Evolutionary conservation across 2,797 vertebrate species (phyloP).

Genomic region (Peromyscus attwateri): DNA sequence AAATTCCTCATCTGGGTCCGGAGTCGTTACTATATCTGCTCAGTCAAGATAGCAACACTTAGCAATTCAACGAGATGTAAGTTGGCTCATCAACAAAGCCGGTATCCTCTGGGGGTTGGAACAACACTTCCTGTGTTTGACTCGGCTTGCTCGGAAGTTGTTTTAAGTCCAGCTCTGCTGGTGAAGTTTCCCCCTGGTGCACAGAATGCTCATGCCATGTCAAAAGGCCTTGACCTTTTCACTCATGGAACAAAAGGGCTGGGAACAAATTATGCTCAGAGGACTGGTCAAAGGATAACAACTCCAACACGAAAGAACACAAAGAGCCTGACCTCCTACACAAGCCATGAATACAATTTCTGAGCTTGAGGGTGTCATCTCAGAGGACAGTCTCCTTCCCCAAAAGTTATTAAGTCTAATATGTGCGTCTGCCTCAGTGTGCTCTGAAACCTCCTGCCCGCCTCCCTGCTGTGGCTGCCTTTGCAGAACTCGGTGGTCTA

Average conservation of each 20-base stretch:
- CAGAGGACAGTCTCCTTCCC: conserved; percentile 74
- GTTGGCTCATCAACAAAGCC: conserved; percentile 78
- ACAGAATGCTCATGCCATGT: conserved; percentile 86
- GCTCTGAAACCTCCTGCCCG: conserved; percentile 30
- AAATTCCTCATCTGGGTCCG: conserved; percentile 70
- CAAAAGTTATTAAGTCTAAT: conserved; percentile 69
- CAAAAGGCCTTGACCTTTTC: conserved; percentile 88
- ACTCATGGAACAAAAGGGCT: conserved; percentile 84
- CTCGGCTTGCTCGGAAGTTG: conserved; percentile 70
- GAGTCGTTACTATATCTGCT: conserved; percentile 71
- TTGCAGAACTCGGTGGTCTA: conserved; percentile 60
- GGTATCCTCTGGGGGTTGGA: conserved; percentile 60
- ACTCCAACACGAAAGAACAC: conserved; percentile 41
- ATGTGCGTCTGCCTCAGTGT: conserved; percentile 69
- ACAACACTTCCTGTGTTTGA: conserved; percentile 73
- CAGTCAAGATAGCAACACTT: conserved; percentile 67
- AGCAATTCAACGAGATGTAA: conserved; percentile 81
- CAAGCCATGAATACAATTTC: conserved; percentile 76
- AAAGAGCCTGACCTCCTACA: conserved; percentile 41
- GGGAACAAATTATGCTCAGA: conserved; percentile 83
- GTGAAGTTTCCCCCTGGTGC: conserved; percentile 74
- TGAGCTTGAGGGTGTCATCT: conserved; percentile 70
- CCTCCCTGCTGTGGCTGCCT: background rate
- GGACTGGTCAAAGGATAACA: conserved; percentile 78
- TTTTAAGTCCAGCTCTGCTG: conserved; percentile 71